phyloP scores from a whole-genome alignment of 1,140 invertebrate genomes.

The Neodiprion fabricii region DNA sequence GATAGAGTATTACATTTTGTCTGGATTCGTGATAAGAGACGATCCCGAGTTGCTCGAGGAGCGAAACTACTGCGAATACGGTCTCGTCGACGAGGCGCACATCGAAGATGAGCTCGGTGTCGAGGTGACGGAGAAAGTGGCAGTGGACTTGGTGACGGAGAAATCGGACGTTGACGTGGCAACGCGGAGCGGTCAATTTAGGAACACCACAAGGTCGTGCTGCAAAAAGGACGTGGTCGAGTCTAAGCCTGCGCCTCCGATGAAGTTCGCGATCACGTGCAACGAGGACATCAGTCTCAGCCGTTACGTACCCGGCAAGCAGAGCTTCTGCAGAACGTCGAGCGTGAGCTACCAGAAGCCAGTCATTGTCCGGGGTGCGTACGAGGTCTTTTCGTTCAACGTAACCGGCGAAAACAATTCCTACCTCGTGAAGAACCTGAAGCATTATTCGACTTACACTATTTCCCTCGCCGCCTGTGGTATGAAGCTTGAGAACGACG shows the following conservation, averaged over 20 bases:
- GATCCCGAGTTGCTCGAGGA: slow-evolving; percentile 54
- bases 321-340: slow-evolving; percentile 36
- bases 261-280: slow-evolving; percentile 45
- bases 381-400: slow-evolving; percentile 38
- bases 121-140: slow-evolving; percentile 30
- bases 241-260: slow-evolving; percentile 18
- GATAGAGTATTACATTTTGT: slow-evolving; percentile 70
- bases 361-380: slow-evolving; percentile 23
- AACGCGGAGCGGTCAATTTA: background rate
- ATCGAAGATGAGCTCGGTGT: slow-evolving; percentile 15
- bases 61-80: slow-evolving; percentile 66
- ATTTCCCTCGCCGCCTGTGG: slow-evolving; percentile 64
- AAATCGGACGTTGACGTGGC: slow-evolving; percentile 31
- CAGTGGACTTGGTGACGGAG: slow-evolving; percentile 25
- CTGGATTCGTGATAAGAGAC: slow-evolving; percentile 52
- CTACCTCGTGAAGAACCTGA: slow-evolving; percentile 48
- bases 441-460: slow-evolving; percentile 60
- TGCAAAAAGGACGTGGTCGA: slow-evolving; percentile 31
- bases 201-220: slow-evolving; percentile 28
- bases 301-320: slow-evolving; percentile 31
- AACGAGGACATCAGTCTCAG: slow-evolving; percentile 38
- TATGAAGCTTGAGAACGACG: slow-evolving; percentile 32
- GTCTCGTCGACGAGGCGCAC: slow-evolving; percentile 30
- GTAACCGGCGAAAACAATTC: slow-evolving; percentile 37
- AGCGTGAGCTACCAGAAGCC: slow-evolving; percentile 27